These are phyloP conservation scores for Pygocentrus nattereri DNA, from an alignment of 2,797 vertebrate species.

Conservation along the genomic window DNA sequence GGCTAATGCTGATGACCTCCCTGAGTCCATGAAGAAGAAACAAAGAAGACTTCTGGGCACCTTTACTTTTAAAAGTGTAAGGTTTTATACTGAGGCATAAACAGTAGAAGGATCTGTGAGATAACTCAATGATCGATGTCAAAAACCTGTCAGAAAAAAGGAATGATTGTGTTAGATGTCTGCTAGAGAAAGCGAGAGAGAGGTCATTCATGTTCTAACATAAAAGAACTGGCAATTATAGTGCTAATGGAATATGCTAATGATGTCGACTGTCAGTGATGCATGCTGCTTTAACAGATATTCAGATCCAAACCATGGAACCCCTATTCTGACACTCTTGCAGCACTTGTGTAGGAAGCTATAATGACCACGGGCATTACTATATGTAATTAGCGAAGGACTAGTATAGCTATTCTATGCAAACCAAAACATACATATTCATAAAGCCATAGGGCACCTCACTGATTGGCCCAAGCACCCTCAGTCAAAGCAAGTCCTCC, in stretches of 20 bases:
- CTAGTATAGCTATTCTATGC: slow-evolving; percentile 40
- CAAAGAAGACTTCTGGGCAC: neutral
- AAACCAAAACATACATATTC: slow-evolving; percentile 51
- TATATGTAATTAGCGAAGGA: slow-evolving; percentile 53
- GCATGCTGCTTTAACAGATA: slow-evolving; percentile 50
- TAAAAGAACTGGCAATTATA: slow-evolving; percentile 52
- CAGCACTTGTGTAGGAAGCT: slow-evolving; percentile 45
- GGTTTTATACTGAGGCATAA: neutral
- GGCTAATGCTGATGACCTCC: too few species aligned
- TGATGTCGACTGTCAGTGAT: slow-evolving; percentile 39
- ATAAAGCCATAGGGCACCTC: slow-evolving; percentile 31
- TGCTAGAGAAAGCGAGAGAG: neutral
- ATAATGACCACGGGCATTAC: slow-evolving; percentile 51
- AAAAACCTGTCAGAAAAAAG: neutral
- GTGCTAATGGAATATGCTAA: slow-evolving; percentile 52
- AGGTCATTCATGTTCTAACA: slow-evolving; percentile 36
- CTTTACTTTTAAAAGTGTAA: neutral
- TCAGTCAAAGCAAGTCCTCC: slow-evolving; percentile 28
- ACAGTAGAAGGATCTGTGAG: neutral
- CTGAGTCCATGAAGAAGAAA: too few species aligned
- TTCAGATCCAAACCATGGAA: slow-evolving; percentile 46
- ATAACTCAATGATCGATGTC: neutral
- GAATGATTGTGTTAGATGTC: neutral
- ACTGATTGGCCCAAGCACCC: slow-evolving; percentile 36
- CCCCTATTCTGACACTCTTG: slow-evolving; percentile 34